These are phyloP conservation scores for Campylomormyrus tamandua DNA, from an alignment of 2,113 vertebrate genomes.

Conservation along the genomic window DNA sequence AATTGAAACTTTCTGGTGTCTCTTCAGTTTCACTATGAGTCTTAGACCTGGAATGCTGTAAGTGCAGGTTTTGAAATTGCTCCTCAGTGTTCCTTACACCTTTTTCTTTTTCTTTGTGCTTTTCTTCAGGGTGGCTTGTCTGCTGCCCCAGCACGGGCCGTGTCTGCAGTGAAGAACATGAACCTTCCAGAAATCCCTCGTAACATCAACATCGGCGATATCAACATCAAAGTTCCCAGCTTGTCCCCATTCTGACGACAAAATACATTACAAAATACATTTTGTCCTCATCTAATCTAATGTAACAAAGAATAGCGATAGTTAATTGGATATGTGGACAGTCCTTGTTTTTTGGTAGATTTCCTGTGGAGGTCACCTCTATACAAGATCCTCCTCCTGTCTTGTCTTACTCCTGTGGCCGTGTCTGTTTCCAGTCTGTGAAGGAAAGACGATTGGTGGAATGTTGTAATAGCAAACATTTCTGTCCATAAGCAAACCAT, in stretches of 20 bases:
- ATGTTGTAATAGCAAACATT: background rate
- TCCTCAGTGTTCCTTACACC: background rate
- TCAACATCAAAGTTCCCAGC: conserved; percentile 92
- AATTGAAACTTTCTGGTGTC: background rate
- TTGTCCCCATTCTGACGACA: conserved; percentile 74
- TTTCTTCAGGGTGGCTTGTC: conserved; percentile 75
- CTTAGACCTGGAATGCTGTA: background rate
- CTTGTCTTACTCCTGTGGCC: background rate
- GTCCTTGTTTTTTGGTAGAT: background rate
- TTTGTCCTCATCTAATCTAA: background rate
- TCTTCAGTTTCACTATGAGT: background rate
- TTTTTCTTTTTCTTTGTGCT: background rate
- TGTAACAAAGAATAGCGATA: background rate
- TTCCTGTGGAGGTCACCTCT: background rate
- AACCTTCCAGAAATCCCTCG: conserved; percentile 88
- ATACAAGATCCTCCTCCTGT: background rate
- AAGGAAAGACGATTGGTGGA: background rate
- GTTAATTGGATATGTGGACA: background rate
- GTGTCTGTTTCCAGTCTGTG: background rate
- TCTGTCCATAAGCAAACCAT: background rate
- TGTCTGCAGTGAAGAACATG: conserved; percentile 91
- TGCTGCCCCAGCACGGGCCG: conserved; percentile 77
- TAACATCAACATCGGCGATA: conserved; percentile 91
- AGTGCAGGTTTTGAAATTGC: background rate
- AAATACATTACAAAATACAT: background rate